Conservation (phyloP, 2,888 invertebrate genomes). For the Caenorhabditis sp. region DNA sequence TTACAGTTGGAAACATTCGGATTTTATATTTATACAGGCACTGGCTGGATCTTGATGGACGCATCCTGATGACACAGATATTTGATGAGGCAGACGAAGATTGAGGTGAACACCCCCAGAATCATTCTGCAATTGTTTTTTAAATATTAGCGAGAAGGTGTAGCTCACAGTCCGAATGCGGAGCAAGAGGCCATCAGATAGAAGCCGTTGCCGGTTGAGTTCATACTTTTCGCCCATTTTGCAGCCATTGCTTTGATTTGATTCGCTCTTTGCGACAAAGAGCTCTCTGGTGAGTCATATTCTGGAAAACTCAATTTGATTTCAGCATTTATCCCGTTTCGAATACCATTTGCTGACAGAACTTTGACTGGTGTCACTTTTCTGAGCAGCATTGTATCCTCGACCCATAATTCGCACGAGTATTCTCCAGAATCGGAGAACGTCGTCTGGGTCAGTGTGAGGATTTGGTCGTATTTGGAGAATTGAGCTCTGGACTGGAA, state of each 20-base stretch:
- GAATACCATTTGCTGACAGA: constrained; percentile 19
- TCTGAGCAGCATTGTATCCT: constrained; percentile 47
- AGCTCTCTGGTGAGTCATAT: constrained; percentile 7
- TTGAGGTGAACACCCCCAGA: constrained; percentile 36
- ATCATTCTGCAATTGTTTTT: constrained; percentile 48
- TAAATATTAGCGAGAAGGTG: no score
- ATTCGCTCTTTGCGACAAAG: constrained; percentile 12
- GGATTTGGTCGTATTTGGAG: constrained; percentile 21
- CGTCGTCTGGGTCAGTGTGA: constrained; percentile 35
- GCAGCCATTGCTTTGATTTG: constrained; percentile 29
- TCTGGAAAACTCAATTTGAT: constrained; percentile 18
- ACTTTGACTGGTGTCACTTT: constrained; percentile 49
- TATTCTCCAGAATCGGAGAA: constrained; percentile 62
- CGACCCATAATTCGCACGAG: constrained; percentile 67
- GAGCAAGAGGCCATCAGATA: constrained; percentile 34
- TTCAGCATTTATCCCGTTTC: no score
- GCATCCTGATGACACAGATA: not conserved
- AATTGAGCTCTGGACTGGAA: constrained; percentile 20
- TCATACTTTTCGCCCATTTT: constrained; percentile 37
- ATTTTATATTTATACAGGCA: constrained; percentile 31
- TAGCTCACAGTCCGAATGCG: constrained; percentile 30
- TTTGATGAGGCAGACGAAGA: constrained; percentile 30
- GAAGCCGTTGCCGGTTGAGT: constrained; percentile 25
- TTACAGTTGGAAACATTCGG: constrained; percentile 1
- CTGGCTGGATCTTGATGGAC: constrained; percentile 9